A percentile compares a stretch with the other conserved stretches of the same genome.
These are phyloP conservation scores for Plebejus argus DNA, from an alignment of 2,888 invertebrate species.

Conservation along the genomic window DNA sequence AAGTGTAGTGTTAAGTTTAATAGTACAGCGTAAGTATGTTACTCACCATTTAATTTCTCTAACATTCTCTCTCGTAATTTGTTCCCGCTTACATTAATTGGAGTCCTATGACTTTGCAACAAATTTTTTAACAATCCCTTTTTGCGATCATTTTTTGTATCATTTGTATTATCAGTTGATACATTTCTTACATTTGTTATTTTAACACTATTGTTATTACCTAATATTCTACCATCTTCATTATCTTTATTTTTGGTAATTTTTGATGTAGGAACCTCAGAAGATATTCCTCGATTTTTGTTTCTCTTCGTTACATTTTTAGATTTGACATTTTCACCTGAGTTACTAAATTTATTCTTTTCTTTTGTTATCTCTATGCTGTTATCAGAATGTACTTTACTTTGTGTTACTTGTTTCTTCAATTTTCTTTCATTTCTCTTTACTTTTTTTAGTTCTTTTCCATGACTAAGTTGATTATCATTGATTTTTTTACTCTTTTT, in stretches of 20 bases:
- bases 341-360: conserved; percentile 33
- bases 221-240: neutral
- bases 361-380: neutral
- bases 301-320: neutral
- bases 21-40: neutral
- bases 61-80: conserved; percentile 84
- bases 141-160: conserved; percentile 11
- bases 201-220: neutral
- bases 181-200: neutral
- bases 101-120: conserved; percentile 50
- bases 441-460: conserved; percentile 34
- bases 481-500: conserved; percentile 39
- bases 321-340: neutral
- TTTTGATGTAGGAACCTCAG: neutral
- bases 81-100: conserved; percentile 54
- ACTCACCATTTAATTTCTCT: conserved; percentile 83
- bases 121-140: conserved; percentile 29
- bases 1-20: no score
- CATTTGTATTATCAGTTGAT: neutral
- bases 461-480: conserved; percentile 30
- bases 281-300: neutral
- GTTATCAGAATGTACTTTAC: neutral
- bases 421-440: conserved; percentile 31
- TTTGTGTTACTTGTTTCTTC: neutral
- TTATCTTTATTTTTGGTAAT: neutral